phyloP scores from a whole-genome alignment of 2,113 vertebrate species.

The Antechinus flavipes region DNA sequence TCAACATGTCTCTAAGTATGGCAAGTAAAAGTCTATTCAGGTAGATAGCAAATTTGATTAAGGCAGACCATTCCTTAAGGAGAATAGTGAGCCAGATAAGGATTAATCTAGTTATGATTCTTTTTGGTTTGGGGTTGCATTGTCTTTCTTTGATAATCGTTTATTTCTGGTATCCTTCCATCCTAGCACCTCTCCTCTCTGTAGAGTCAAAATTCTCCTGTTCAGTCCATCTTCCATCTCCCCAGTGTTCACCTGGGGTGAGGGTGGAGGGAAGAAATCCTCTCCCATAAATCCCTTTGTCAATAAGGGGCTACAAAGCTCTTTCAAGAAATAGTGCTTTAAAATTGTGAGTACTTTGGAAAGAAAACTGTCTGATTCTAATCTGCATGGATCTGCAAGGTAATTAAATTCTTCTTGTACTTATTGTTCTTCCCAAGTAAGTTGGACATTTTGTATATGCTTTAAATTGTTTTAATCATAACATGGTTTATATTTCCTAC shows the following conservation, averaged over 20 bases:
- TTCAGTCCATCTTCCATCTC: neutral
- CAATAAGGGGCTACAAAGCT: neutral
- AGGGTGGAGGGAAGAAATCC: neutral
- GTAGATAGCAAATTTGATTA: neutral
- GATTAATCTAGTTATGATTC: neutral
- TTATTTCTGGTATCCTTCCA: neutral
- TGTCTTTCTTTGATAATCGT: neutral
- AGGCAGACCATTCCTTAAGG: neutral
- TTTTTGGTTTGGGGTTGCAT: neutral
- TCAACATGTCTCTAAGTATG: neutral
- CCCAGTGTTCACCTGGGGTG: neutral
- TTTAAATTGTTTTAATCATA: neutral
- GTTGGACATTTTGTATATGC: neutral
- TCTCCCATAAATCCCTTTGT: neutral
- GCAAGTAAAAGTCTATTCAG: neutral
- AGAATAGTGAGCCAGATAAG: neutral
- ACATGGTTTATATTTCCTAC: neutral
- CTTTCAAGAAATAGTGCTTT: neutral
- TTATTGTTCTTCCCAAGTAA: neutral
- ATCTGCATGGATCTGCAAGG: too few species aligned
- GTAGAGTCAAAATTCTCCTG: neutral
- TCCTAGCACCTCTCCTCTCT: neutral
- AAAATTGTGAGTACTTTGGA: neutral
- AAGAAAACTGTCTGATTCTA: neutral
- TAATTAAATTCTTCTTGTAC: neutral